Conservation (phyloP, 2,888 invertebrate species). For the Tipula unca region DNA sequence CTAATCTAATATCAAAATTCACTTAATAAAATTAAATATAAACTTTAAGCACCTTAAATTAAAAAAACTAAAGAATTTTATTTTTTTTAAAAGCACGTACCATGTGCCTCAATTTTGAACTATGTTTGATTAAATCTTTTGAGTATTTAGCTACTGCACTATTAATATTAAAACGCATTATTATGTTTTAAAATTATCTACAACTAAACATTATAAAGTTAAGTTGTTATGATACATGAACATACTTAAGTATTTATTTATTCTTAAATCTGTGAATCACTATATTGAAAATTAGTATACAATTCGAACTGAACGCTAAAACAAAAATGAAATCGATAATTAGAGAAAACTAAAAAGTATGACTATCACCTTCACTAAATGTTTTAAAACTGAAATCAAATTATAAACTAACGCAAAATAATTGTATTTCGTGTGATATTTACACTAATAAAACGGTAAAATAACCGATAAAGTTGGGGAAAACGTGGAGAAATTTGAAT, state of each 20-base stretch:
- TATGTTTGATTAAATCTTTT: too few relatives aligned
- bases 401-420: not conserved
- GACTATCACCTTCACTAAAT: not conserved
- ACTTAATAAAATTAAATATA: not conserved
- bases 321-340: not conserved
- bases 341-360: not conserved
- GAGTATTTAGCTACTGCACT: not conserved
- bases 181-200: too few relatives aligned
- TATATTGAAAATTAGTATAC: too few relatives aligned
- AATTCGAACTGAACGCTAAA: not conserved
- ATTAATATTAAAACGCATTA: not conserved
- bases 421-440: not conserved
- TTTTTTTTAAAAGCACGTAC: too few relatives aligned
- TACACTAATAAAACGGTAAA: not conserved
- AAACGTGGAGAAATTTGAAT: not conserved
- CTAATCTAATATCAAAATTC: not conserved
- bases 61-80: too few relatives aligned
- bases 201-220: too few relatives aligned
- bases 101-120: not conserved
- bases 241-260: too few relatives aligned
- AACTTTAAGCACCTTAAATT: not conserved
- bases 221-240: too few relatives aligned
- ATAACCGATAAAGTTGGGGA: not conserved
- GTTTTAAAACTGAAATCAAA: not conserved
- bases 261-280: not conserved